Base-by-base conservation (phyloP, 1,140 invertebrate genomes). In the Hestina assimilis region DNA sequence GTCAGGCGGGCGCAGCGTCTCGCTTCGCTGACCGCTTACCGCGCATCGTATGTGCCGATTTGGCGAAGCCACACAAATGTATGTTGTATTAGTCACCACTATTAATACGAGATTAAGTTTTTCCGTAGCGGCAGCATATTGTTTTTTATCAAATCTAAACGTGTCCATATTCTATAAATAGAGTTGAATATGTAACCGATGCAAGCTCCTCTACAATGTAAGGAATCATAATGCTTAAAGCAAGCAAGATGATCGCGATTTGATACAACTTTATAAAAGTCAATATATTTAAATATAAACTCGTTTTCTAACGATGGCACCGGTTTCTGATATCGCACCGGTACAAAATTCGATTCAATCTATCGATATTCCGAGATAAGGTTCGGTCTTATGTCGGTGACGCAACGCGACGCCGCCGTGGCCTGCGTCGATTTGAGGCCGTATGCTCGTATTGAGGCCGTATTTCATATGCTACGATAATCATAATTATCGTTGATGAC, bases 1-100 rank as follows among this genome's bases (percentile, higher is more conserved):
- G 83, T 80, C 79, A 86, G 53, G 77, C 79, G 73, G 75, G 60
- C 78, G 75, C 65, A 63, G 41, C 69, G 77, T 79, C 72, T 59
- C 79, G 82, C 72, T 53, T 71, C 66, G 77, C 59, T 72, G 72
- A 19, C 56, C 50, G 42, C 48, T 55, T 59, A 56, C 50, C 51
- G 59, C 57, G 50, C 52, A 60, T 59, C 58, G 59, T 64, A 56
- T 62, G 57, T 58, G 63, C 41, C 48, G 54, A 68, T 62, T 60
- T 55, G 45, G 40, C 42, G 69, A 66, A 69, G 53, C 66, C 69
- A 29, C 12, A 72, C 69, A 64, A 72, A 45, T 54, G 29, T 64
- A 42, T 53, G 35, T 52, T 14, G 11, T 7, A 46, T 52, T 38
- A 42, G 15, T 19, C 35, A 41, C 38, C 38, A 50, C 38, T 33